A percentile compares a stretch with the other conserved stretches of the same genome.
Evolutionary conservation across 2,113 vertebrate species (phyloP).

Genomic region (Polyodon spathula): DNA sequence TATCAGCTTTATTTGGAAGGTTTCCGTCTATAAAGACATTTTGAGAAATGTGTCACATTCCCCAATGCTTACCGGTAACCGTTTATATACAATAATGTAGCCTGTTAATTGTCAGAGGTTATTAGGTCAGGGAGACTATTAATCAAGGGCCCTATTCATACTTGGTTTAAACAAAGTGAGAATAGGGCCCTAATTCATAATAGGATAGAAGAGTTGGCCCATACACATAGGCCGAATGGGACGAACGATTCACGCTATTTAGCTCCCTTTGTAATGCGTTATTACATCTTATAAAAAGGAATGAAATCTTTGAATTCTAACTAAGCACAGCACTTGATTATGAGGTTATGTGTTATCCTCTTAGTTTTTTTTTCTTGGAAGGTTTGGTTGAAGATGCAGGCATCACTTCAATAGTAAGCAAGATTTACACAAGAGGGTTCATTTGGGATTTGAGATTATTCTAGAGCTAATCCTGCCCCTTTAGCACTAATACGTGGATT

Average conservation of each 20-base stretch:
- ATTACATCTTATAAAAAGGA: neutral
- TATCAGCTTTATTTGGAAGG: too few relatives aligned
- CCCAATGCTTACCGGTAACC: too few relatives aligned
- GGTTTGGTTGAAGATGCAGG: neutral
- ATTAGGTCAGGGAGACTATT: too few relatives aligned
- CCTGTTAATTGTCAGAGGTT: too few relatives aligned
- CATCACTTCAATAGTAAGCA: neutral
- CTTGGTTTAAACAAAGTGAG: neutral
- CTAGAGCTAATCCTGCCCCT: neutral
- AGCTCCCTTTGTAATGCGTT: neutral
- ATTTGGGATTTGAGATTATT: neutral
- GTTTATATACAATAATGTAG: too few relatives aligned
- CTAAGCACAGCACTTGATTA: neutral
- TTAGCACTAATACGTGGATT: neutral
- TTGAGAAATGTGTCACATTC: too few relatives aligned
- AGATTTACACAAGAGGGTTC: neutral
- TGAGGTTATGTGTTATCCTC: neutral
- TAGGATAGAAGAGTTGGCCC: neutral
- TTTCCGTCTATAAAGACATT: too few relatives aligned
- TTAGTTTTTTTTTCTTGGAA: neutral
- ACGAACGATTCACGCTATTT: too few relatives aligned
- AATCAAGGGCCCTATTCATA: too few relatives aligned
- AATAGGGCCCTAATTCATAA: neutral
- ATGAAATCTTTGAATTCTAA: neutral
- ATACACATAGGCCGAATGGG: too few relatives aligned